Evolutionary conservation across 2,113 vertebrate genomes (phyloP).

Genomic region (Grammomys dolichurus): DNA sequence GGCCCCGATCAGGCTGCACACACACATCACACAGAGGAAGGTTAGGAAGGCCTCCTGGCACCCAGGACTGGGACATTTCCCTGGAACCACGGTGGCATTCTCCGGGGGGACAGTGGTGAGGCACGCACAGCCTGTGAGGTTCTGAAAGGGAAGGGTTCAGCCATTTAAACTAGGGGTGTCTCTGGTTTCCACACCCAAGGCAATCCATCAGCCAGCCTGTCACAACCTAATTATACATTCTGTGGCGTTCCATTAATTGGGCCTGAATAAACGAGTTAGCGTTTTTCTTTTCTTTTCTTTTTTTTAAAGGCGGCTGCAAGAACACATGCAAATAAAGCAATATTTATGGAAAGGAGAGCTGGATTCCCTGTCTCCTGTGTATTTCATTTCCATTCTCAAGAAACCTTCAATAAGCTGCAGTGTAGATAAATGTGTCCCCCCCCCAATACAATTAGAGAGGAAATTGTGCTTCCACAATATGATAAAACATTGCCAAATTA

Average conservation of each 20-base stretch:
- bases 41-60: slow-evolving; percentile 97
- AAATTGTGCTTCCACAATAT: slow-evolving; percentile 67
- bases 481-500: slow-evolving; percentile 81
- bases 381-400: slow-evolving; percentile 53
- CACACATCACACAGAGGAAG: slow-evolving; percentile 98
- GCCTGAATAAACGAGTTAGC: slow-evolving; percentile 60
- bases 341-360: slow-evolving; percentile 36
- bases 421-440: slow-evolving; percentile 67
- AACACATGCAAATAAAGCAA: slow-evolving; percentile 64
- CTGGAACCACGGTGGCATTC: slow-evolving; percentile 91
- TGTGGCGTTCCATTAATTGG: slow-evolving; percentile 74
- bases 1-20: slow-evolving; percentile 98
- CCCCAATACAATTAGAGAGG: slow-evolving; percentile 80
- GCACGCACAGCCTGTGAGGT: slow-evolving; percentile 94
- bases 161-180: slow-evolving; percentile 10
- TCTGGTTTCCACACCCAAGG: fast-evolving
- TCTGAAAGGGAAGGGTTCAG: slow-evolving; percentile 87
- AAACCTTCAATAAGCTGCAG: slow-evolving; percentile 72
- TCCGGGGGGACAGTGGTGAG: slow-evolving; percentile 87
- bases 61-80: slow-evolving; percentile 95
- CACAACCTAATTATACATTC: slow-evolving; percentile 50
- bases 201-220: slow-evolving; percentile 49
- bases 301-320: slow-evolving; percentile 52
- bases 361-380: slow-evolving; percentile 9
- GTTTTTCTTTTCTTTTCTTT: background rate